A percentile compares a stretch with the other conserved stretches of the same genome.
Evolutionary conservation across 2,113 vertebrate genomes (phyloP).

Genomic region (Daubentonia madagascariensis): DNA sequence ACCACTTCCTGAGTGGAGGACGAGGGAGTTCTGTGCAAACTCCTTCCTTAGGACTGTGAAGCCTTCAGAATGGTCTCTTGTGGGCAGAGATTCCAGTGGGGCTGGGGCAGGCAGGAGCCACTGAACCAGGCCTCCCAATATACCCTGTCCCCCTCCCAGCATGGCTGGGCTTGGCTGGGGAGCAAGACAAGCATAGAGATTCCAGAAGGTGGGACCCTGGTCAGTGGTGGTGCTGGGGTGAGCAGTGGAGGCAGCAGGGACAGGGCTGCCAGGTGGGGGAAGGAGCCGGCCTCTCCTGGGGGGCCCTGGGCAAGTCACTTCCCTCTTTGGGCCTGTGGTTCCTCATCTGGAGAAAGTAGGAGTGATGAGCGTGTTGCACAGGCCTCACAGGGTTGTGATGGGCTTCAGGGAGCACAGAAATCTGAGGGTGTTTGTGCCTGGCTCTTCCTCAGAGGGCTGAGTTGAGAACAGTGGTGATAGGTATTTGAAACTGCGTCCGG

Average conservation of each 20-base stretch:
- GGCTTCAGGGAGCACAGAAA: neutral
- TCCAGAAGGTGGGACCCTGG: neutral
- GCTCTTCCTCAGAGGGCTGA: neutral
- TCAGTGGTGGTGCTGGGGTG: neutral
- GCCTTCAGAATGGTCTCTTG: too few relatives aligned
- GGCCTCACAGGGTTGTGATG: neutral
- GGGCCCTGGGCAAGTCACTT: neutral
- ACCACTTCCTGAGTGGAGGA: too few relatives aligned
- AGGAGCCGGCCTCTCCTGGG: neutral
- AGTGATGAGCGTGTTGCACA: neutral
- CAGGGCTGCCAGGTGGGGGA: neutral
- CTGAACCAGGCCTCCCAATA: neutral
- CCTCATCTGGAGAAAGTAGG: neutral
- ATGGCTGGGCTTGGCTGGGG: neutral
- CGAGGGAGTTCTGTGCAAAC: too few relatives aligned
- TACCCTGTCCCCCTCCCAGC: neutral
- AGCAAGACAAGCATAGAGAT: neutral
- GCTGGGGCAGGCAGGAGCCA: neutral
- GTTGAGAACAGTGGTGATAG: neutral
- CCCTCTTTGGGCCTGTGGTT: neutral
- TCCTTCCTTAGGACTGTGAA: too few relatives aligned
- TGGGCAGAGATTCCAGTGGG: too few relatives aligned
- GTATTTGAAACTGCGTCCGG: too few relatives aligned
- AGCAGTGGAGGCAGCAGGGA: neutral
- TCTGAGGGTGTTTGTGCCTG: neutral